phyloP scores from a whole-genome alignment of 2,797 vertebrate genomes.

The Ptychadena robeensis region DNA sequence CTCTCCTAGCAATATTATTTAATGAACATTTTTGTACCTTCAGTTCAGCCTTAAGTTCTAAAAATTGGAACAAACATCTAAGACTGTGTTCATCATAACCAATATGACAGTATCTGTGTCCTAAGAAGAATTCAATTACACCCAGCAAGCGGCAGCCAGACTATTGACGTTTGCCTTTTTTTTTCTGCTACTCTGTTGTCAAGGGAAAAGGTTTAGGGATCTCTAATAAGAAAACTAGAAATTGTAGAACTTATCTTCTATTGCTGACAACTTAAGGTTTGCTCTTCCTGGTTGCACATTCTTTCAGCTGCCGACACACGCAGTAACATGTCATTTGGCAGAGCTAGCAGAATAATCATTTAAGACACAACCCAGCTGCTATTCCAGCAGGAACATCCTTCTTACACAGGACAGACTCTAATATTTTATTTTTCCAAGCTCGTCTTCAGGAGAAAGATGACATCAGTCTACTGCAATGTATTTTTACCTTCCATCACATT shows the following conservation, averaged over 20 bases:
- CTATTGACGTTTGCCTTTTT: not conserved
- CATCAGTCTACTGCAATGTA: not conserved
- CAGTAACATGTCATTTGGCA: not conserved
- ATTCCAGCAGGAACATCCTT: not conserved
- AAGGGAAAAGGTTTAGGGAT: not conserved
- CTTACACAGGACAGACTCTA: not conserved
- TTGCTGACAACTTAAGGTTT: not conserved
- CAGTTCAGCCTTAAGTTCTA: too few relatives aligned
- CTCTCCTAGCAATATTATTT: too few relatives aligned
- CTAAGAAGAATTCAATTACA: not conserved
- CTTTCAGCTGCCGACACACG: not conserved
- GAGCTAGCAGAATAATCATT: not conserved
- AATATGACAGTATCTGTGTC: too few relatives aligned
- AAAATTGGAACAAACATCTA: too few relatives aligned
- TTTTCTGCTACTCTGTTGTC: not conserved
- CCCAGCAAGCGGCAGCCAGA: not conserved
- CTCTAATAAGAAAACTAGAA: not conserved
- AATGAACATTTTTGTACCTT: too few relatives aligned
- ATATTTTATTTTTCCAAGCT: not conserved
- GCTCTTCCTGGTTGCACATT: not conserved
- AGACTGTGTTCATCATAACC: too few relatives aligned
- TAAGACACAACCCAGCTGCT: slow-evolving; percentile 17
- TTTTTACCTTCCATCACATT: not conserved
- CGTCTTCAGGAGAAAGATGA: not conserved
- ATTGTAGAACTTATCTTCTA: not conserved